Conservation (phyloP, 35 echinoderm and acorn worm genomes). For the Chiridota heheva region DNA sequence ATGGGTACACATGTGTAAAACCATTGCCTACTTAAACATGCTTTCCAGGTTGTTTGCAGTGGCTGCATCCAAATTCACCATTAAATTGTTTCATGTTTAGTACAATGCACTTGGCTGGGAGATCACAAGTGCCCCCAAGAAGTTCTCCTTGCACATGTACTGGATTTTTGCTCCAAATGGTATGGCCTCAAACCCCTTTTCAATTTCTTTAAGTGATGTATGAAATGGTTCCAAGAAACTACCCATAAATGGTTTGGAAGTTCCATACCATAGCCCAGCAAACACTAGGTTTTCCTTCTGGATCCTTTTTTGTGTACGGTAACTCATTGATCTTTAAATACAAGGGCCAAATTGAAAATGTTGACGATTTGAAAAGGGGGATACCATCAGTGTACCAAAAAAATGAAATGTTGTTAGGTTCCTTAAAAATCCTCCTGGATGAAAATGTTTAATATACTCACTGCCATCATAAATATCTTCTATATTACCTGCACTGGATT, state of each 20-base stretch:
- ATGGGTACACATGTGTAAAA: neutral
- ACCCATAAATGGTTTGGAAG: conserved; percentile 39
- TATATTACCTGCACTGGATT: conserved; percentile 44
- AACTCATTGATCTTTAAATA: conserved; percentile 78
- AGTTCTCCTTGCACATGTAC: neutral
- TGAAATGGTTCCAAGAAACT: conserved; percentile 39
- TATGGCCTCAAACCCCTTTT: neutral
- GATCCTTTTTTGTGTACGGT: conserved; percentile 19
- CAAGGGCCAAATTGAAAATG: conserved; percentile 56
- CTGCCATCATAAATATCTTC: conserved; percentile 84
- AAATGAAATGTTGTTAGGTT: conserved; percentile 55
- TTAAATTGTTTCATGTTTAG: conserved; percentile 29
- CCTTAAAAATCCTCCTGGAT: conserved; percentile 5
- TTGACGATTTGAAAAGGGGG: conserved; percentile 71
- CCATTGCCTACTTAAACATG: neutral
- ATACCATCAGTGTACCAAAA: conserved; percentile 77
- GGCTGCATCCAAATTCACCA: conserved; percentile 14
- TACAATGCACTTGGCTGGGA: conserved; percentile 35
- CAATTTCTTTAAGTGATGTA: neutral
- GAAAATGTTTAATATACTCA: conserved; percentile 21
- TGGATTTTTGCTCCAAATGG: neutral
- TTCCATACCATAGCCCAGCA: conserved; percentile 72
- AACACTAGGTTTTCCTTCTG: conserved; percentile 73
- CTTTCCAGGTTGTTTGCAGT: conserved; percentile 15
- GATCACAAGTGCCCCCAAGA: conserved; percentile 37